Percentiles rank a stretch among this genome's conserved stretches.
These are phyloP conservation scores for Phyllotreta cruciferae DNA, from an alignment of 2,888 invertebrate species.

Conservation along the genomic window DNA sequence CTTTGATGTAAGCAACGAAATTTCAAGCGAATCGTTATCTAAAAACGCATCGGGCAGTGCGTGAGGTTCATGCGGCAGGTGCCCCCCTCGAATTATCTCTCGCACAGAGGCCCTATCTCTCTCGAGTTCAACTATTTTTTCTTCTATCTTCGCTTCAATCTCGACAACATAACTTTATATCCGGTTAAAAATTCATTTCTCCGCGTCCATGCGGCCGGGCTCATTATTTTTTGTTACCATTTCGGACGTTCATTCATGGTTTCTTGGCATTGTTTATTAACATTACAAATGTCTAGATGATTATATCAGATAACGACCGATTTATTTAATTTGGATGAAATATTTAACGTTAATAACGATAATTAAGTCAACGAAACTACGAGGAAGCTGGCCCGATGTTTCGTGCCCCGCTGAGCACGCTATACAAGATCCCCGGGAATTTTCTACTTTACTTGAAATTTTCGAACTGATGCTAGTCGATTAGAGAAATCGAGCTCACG, in stretches of 20 bases:
- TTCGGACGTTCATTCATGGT: constrained; percentile 40
- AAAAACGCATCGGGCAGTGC: constrained; percentile 30
- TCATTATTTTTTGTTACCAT: constrained; percentile 38
- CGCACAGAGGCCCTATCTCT: constrained; percentile 26
- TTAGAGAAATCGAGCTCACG: too few species aligned
- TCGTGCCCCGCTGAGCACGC: too few species aligned
- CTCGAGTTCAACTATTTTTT: constrained; percentile 25
- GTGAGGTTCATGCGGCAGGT: constrained; percentile 35
- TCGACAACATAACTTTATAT: constrained; percentile 38
- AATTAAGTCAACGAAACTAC: constrained; percentile 32
- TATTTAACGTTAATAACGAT: constrained; percentile 34
- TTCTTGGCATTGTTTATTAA: constrained; percentile 39
- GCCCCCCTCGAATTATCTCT: constrained; percentile 34
- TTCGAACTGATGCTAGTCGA: too few species aligned
- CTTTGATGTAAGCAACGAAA: constrained; percentile 7
- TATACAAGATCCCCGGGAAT: too few species aligned
- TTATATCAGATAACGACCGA: constrained; percentile 29
- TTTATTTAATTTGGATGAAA: constrained; percentile 37
- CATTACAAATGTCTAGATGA: constrained; percentile 37
- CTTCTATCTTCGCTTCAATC: constrained; percentile 34
- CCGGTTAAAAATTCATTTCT: constrained; percentile 37
- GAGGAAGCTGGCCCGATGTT: too few species aligned
- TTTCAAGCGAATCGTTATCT: constrained; percentile 35
- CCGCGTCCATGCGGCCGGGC: constrained; percentile 29
- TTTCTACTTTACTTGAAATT: too few species aligned